These are phyloP conservation scores for Cyprinodon tularosa DNA, from an alignment of 2,113 vertebrate genomes.

Conservation along the genomic window DNA sequence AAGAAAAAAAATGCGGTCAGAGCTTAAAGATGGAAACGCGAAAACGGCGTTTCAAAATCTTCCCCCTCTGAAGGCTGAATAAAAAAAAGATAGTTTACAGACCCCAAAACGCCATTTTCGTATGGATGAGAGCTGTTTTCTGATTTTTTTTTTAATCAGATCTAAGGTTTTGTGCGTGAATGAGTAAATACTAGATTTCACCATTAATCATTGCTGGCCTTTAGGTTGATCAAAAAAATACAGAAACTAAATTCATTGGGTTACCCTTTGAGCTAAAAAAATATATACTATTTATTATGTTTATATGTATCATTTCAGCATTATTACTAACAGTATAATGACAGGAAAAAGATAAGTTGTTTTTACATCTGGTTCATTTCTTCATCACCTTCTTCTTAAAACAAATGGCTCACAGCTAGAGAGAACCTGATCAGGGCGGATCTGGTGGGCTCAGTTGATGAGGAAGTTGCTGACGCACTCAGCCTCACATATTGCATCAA, in stretches of 20 bases:
- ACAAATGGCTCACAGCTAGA: slow-evolving; percentile 23
- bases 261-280: background rate
- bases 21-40: no score
- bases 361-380: slow-evolving; percentile 43
- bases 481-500: background rate
- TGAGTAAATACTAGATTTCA: background rate
- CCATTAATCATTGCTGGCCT: background rate
- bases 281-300: background rate
- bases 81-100: no score
- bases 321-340: no score
- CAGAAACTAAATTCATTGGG: background rate
- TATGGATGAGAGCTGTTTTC: no score
- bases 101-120: no score
- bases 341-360: slow-evolving; percentile 31
- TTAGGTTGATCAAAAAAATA: background rate
- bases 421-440: slow-evolving; percentile 3
- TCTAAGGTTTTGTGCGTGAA: background rate
- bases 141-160: background rate
- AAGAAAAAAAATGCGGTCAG: no score
- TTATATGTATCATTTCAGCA: background rate
- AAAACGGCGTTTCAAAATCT: no score
- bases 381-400: slow-evolving; percentile 65
- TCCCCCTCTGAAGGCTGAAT: no score
- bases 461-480: slow-evolving; percentile 27
- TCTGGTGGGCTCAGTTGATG: slow-evolving; percentile 18